Evolutionary conservation across 2,113 vertebrate genomes (phyloP), one percentile per base, ranked within the genome.

Genomic region (Oreochromis tanganicae): DNA sequence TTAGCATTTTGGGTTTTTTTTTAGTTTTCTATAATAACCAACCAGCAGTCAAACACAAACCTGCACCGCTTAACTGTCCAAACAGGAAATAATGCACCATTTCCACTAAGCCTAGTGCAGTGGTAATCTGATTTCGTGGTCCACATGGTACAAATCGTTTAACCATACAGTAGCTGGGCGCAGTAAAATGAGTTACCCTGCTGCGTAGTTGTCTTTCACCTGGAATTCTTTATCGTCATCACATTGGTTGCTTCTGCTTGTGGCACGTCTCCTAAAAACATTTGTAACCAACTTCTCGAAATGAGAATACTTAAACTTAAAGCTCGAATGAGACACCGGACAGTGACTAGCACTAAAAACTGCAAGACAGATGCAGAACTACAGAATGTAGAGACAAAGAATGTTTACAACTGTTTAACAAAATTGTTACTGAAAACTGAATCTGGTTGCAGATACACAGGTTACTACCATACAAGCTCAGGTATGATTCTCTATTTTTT

Each of bases 1-100:
- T 48, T 29, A 75, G 21, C 14, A 46, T 46, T 73, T 27, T 27
- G 12, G 1, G 0, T 4, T 0, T 17, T 27, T 27, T 46, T 29
- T 73, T 19, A 11, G 41, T 50, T 78, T 78, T 17, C 24, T 78
- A 75, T 29, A 75, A 50, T 32, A 50, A 12, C 43, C 24, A 32
- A 48, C 5, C 1, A 29, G 43, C 43, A 78, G 24, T 29, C 71
- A 78, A 78, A 50, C 43, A 50, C 71, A 78, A 78, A 78, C 9
- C 43, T 48, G 41, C 14, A 19, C 24, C 1, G 3, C 43, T 32
- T 78, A 32, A 50, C 46, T 50, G 6, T 50, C 48, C 71, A 32
- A 32, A 50, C 24, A 78, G 71, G 71, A 78, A 78, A 78, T 50
- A 46, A 78, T 32, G 43, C 1, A 11, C 16, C 27, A 32, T 78